Conservation (phyloP, 2,113 vertebrate genomes). For the Laticauda laticaudata region DNA sequence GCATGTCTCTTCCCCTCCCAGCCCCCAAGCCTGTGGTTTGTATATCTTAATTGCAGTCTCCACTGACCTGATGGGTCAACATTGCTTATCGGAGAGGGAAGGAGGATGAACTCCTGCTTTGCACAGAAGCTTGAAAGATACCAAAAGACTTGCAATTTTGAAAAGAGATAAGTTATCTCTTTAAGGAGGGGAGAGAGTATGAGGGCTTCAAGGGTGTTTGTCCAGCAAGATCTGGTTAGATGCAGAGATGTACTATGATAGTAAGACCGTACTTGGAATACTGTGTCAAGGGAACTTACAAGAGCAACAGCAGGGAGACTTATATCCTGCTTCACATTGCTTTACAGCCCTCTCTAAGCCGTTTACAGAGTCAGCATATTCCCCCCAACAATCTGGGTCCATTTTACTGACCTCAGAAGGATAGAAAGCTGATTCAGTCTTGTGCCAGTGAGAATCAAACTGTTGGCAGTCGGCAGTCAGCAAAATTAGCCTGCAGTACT, state of each 20-base stretch:
- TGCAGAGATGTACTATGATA: background rate
- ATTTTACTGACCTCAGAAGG: too few species aligned
- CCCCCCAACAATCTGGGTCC: too few species aligned
- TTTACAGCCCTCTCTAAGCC: too few species aligned
- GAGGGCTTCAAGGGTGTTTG: background rate
- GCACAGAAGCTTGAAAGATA: background rate
- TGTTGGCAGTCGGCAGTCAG: too few species aligned
- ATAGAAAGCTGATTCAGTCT: too few species aligned
- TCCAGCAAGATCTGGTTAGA: background rate
- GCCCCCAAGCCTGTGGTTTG: background rate
- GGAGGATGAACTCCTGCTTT: background rate
- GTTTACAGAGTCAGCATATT: too few species aligned
- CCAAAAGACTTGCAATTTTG: background rate
- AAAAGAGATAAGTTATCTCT: background rate
- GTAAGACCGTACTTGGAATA: background rate
- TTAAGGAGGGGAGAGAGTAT: background rate
- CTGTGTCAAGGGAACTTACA: background rate
- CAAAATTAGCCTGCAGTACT: too few species aligned
- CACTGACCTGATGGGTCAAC: background rate
- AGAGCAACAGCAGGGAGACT: background rate
- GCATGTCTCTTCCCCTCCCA: background rate
- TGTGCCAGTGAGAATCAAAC: too few species aligned
- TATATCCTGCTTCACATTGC: background rate
- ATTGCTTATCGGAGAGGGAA: background rate
- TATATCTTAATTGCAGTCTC: background rate